Percentiles rank a stretch among this genome's conserved stretches.
phyloP scores from a whole-genome alignment of 2,888 invertebrate species.

The Ornithoptera priamus region DNA sequence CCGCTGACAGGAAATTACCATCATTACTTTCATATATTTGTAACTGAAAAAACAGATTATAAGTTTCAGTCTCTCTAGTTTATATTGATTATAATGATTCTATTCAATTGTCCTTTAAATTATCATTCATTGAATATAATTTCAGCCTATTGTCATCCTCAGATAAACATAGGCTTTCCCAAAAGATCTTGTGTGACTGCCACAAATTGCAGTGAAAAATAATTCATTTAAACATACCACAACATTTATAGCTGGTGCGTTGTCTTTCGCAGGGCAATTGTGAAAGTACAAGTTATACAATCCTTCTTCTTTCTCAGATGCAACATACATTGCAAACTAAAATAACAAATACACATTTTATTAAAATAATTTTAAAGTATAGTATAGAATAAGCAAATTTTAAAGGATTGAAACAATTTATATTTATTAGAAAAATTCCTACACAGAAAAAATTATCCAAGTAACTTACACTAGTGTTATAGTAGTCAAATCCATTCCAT shows the following conservation, averaged over 20 bases:
- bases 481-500: conserved; percentile 78
- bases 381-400: neutral
- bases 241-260: conserved; percentile 82
- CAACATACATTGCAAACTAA: conserved; percentile 89
- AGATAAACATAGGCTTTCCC: too few relatives aligned
- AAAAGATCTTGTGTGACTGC: too few relatives aligned
- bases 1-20: conserved; percentile 94
- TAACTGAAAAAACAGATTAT: conserved; percentile 76
- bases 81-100: too few relatives aligned
- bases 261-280: conserved; percentile 87
- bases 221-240: conserved; percentile 76
- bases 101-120: too few relatives aligned
- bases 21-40: conserved; percentile 92
- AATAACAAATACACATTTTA: conserved; percentile 8
- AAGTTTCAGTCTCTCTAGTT: too few relatives aligned
- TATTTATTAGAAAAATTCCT: too few relatives aligned
- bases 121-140: too few relatives aligned
- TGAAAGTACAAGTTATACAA: conserved; percentile 97
- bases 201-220: neutral
- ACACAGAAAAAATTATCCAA: neutral
- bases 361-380: neutral
- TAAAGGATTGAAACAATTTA: neutral
- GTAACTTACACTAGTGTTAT: conserved; percentile 82
- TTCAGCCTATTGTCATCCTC: too few relatives aligned
- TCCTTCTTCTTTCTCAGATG: conserved; percentile 89